Evolutionary conservation across 2,888 invertebrate species (phyloP).

Genomic region (Malacosoma neustria): DNA sequence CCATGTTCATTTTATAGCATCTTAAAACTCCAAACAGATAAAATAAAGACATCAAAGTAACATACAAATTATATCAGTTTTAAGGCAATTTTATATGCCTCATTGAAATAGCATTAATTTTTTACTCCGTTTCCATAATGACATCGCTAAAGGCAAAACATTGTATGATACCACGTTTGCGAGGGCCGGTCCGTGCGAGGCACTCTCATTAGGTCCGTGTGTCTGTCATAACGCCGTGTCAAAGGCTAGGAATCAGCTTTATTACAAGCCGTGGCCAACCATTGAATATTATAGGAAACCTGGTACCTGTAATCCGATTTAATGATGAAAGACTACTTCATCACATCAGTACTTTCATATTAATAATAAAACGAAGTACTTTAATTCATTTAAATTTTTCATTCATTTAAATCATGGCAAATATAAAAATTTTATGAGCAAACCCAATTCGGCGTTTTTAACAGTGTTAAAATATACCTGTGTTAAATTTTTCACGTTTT

Average conservation of each 20-base stretch:
- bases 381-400: too few relatives aligned
- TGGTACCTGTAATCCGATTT: constrained; percentile 17
- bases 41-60: constrained; percentile 31
- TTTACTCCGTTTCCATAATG: constrained; percentile 33
- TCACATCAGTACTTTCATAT: constrained; percentile 4
- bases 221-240: constrained; percentile 26
- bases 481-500: not conserved
- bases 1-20: constrained; percentile 19
- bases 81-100: constrained; percentile 15
- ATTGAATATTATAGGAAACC: constrained; percentile 14
- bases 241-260: constrained; percentile 26
- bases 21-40: constrained; percentile 19
- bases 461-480: not conserved
- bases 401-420: too few relatives aligned
- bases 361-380: too few relatives aligned
- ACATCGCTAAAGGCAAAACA: constrained; percentile 31
- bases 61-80: constrained; percentile 23
- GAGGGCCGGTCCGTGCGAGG: constrained; percentile 20
- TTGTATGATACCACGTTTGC: constrained; percentile 26
- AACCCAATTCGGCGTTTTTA: not conserved
- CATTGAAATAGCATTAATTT: constrained; percentile 27
- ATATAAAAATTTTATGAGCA: constrained; percentile 29
- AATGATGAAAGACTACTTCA: constrained; percentile 24
- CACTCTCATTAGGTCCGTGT: constrained; percentile 29
- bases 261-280: constrained; percentile 29